These are phyloP conservation scores for Todus mexicanus DNA, from an alignment of 2,797 vertebrate species.

Conservation along the genomic window DNA sequence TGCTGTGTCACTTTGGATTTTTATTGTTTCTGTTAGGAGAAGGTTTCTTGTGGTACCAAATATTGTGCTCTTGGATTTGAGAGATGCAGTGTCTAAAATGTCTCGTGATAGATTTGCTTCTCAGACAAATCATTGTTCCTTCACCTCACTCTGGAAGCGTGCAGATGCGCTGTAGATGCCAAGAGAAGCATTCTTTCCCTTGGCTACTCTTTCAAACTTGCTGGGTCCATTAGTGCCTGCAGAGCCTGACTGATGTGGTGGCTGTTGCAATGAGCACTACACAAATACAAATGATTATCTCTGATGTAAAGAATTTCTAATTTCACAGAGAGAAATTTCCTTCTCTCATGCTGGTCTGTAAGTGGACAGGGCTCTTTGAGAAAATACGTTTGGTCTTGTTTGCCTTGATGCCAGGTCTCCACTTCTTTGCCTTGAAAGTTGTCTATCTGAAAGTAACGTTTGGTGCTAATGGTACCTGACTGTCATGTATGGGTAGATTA, in stretches of 20 bases:
- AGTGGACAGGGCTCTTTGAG: background rate
- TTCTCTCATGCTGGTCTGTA: background rate
- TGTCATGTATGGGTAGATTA: background rate
- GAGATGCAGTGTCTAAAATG: background rate
- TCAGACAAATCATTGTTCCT: background rate
- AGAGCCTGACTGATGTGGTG: background rate
- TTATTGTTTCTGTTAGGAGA: background rate
- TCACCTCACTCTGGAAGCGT: background rate
- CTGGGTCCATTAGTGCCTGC: background rate
- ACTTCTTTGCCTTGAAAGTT: background rate
- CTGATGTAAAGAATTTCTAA: background rate
- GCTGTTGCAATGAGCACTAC: background rate
- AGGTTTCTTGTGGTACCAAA: background rate
- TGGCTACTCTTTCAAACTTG: background rate
- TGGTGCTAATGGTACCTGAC: background rate
- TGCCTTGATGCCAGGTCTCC: background rate
- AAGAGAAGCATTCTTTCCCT: background rate
- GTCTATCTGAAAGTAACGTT: background rate
- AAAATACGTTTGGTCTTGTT: background rate
- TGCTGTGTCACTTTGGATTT: background rate
- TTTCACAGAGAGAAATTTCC: background rate
- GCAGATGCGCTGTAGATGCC: background rate
- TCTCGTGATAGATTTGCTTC: background rate
- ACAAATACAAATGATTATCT: background rate
- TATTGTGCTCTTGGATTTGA: background rate